These are phyloP conservation scores for Corythucha ciliata DNA, from an alignment of 2,888 invertebrate species.

Conservation along the genomic window DNA sequence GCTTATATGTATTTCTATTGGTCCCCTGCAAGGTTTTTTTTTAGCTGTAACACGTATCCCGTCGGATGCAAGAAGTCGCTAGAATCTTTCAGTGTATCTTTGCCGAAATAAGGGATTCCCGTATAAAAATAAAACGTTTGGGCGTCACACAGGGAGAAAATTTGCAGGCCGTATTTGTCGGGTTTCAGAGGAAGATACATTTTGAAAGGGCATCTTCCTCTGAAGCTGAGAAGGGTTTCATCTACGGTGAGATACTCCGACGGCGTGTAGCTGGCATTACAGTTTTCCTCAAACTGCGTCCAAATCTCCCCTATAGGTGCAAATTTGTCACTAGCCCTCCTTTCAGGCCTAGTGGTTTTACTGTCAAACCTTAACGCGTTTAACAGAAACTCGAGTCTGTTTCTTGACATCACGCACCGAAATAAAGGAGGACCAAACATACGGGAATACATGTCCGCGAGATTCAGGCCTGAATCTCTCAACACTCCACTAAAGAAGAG, in stretches of 20 bases:
- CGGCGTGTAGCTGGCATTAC: slow-evolving; percentile 19
- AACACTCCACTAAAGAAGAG: no score
- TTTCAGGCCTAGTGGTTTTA: neutral
- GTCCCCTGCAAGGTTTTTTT: no score
- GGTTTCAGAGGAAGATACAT: slow-evolving; percentile 22
- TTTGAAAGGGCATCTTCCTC: slow-evolving; percentile 22
- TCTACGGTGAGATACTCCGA: slow-evolving; percentile 13
- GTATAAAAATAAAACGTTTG: slow-evolving; percentile 24
- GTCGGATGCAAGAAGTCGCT: no score
- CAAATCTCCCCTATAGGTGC: slow-evolving; percentile 24
- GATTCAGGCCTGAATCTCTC: no score
- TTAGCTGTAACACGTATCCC: no score
- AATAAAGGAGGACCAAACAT: slow-evolving; percentile 6
- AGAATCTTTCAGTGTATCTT: no score
- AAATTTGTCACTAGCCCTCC: slow-evolving; percentile 20
- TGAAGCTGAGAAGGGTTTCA: slow-evolving; percentile 22
- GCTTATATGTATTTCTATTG: no score
- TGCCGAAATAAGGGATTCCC: no score
- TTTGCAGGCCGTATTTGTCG: slow-evolving; percentile 12
- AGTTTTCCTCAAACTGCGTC: slow-evolving; percentile 15
- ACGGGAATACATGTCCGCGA: slow-evolving; percentile 6
- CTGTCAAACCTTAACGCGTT: neutral
- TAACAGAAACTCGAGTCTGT: slow-evolving; percentile 5
- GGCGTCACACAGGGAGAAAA: slow-evolving; percentile 21
- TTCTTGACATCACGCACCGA: neutral